Conservation (phyloP, 2,888 invertebrate species). For the Dyspetes luteomarginatus region DNA sequence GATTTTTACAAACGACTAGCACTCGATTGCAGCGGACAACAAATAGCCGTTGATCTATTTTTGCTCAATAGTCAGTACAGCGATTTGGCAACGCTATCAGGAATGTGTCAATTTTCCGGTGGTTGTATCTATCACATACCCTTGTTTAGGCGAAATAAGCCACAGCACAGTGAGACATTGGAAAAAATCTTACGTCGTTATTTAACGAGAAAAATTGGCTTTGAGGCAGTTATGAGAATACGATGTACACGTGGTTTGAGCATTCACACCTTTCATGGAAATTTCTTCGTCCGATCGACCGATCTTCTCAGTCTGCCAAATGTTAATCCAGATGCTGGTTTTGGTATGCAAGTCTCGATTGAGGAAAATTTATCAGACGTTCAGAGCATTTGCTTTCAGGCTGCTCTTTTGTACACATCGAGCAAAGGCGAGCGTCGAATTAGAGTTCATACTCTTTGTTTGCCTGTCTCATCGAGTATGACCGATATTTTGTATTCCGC, state of each 20-base stretch:
- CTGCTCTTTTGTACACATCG: constrained; percentile 97
- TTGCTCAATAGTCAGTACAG: constrained; percentile 96
- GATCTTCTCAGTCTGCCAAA: constrained; percentile 98
- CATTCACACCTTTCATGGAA: constrained; percentile 99
- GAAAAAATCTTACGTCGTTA: constrained; percentile 93
- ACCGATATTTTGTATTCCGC: constrained; percentile 94
- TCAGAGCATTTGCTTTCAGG: constrained; percentile 97
- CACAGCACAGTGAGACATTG: constrained; percentile 90
- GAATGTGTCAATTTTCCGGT: constrained; percentile 97
- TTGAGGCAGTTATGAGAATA: constrained; percentile 99
- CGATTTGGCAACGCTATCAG: constrained; percentile 96
- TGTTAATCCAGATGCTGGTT: constrained; percentile 98
- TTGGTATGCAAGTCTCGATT: constrained; percentile 98
- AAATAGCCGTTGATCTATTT: constrained; percentile 98
- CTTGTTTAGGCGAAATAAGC: constrained; percentile 90
- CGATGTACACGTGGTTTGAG: constrained; percentile 96
- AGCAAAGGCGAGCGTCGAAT: constrained; percentile 98
- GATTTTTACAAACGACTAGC: constrained; percentile 99
- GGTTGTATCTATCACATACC: constrained; percentile 97
- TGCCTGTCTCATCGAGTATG: constrained; percentile 94
- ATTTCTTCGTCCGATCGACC: constrained; percentile 99
- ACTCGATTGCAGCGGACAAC: constrained; percentile 97
- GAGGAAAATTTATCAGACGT: constrained; percentile 95
- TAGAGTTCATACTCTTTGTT: constrained; percentile 97
- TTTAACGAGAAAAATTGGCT: constrained; percentile 97